phyloP scores from a whole-genome alignment of 2,797 vertebrate species.

The Apogon talboti region DNA sequence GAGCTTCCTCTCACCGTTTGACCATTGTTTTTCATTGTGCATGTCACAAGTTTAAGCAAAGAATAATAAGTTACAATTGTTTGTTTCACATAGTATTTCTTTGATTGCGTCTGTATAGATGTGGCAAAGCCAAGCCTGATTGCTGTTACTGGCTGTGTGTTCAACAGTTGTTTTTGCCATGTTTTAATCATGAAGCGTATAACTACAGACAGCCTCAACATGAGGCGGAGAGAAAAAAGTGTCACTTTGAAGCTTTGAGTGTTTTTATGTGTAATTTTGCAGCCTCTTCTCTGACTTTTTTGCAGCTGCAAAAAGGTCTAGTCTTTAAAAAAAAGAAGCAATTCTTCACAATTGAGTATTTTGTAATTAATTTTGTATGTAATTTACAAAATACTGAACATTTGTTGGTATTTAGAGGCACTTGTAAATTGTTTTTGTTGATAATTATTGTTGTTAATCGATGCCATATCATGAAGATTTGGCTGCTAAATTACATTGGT shows the following conservation, averaged over 20 bases:
- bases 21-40: conserved; percentile 5
- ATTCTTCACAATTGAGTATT: too few species aligned
- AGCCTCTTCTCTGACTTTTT: background rate
- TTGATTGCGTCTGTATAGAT: too few species aligned
- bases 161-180: conserved; percentile 19
- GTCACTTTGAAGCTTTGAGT: conserved; percentile 6
- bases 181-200: background rate
- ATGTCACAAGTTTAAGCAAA: background rate
- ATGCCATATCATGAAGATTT: background rate
- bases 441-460: too few species aligned
- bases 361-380: too few species aligned
- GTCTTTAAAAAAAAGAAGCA: too few species aligned
- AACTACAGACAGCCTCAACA: background rate
- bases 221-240: background rate
- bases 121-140: background rate
- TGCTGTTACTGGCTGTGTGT: background rate
- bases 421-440: too few species aligned
- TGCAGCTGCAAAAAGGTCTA: too few species aligned
- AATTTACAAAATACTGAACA: background rate
- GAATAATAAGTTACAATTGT: background rate
- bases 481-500: too few species aligned
- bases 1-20: conserved; percentile 14
- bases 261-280: background rate
- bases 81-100: too few species aligned
- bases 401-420: background rate